These are phyloP conservation scores for Argyrosomus regius DNA, from an alignment of 2,797 vertebrate genomes.

Conservation along the genomic window DNA sequence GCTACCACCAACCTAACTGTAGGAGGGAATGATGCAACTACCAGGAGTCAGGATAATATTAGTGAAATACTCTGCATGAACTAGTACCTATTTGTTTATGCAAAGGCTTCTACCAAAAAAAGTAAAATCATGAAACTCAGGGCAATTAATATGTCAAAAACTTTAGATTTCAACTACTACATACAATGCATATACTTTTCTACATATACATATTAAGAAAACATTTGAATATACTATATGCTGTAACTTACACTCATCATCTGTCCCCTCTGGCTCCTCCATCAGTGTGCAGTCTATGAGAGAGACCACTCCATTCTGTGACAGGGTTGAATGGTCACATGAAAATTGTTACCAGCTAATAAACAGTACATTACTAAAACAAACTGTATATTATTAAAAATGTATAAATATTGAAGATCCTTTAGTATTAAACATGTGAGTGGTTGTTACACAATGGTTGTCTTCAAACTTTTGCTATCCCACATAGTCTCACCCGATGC, in stretches of 20 bases:
- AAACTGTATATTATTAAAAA: too few relatives aligned
- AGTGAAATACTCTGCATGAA: background rate
- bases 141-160: background rate
- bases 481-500: background rate
- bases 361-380: background rate
- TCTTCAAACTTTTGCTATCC: slow-evolving; percentile 6
- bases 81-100: background rate
- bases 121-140: too few relatives aligned
- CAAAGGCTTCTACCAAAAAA: background rate
- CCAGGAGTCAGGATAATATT: background rate
- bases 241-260: slow-evolving; percentile 91
- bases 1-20: background rate
- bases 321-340: slow-evolving; percentile 28
- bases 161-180: background rate
- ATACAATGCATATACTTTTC: background rate
- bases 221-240: slow-evolving; percentile 1
- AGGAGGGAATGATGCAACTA: background rate
- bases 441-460: background rate
- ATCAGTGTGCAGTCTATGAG: slow-evolving; percentile 98
- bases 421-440: background rate
- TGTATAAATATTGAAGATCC: too few relatives aligned
- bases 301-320: slow-evolving; percentile 94
- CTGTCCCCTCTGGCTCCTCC: slow-evolving; percentile 93
- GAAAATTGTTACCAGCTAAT: slow-evolving; percentile 2
- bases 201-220: background rate